Conservation (phyloP, 2,113 vertebrate species). For the Tachuris rubrigastra region DNA sequence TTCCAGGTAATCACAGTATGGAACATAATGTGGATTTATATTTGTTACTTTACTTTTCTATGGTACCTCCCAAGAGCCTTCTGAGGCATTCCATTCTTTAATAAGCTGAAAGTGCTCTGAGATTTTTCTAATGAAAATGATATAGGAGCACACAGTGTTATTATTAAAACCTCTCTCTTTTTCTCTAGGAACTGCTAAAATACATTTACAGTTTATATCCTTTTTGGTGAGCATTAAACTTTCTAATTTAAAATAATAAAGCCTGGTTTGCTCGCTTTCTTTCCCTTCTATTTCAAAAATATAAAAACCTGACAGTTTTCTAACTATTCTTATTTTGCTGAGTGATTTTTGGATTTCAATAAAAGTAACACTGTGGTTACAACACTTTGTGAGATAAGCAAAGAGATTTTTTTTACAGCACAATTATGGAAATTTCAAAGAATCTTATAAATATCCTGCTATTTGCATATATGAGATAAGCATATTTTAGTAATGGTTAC, state of each 20-base stretch:
- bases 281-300: slow-evolving; percentile 31
- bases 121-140: slow-evolving; percentile 64
- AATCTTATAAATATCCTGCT: slow-evolving; percentile 57
- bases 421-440: slow-evolving; percentile 69
- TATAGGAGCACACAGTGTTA: slow-evolving; percentile 56
- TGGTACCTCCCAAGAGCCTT: slow-evolving; percentile 25
- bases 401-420: slow-evolving; percentile 41
- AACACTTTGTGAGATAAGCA: slow-evolving; percentile 61
- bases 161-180: slow-evolving; percentile 60
- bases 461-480: slow-evolving; percentile 63
- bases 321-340: slow-evolving; percentile 52
- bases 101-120: slow-evolving; percentile 55
- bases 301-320: slow-evolving; percentile 14
- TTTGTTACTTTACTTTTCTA: slow-evolving; percentile 18
- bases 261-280: slow-evolving; percentile 8
- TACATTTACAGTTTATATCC: slow-evolving; percentile 62
- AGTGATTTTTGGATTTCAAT: slow-evolving; percentile 60
- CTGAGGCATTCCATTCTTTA: slow-evolving; percentile 40
- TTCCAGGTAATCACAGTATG: neutral
- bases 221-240: slow-evolving; percentile 60
- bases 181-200: slow-evolving; percentile 61
- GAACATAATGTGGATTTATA: slow-evolving; percentile 14
- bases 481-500: slow-evolving; percentile 52
- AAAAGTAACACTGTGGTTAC: slow-evolving; percentile 61
- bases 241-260: slow-evolving; percentile 67